Conservation (phyloP, 2,888 invertebrate genomes). For the Tipula unca region DNA sequence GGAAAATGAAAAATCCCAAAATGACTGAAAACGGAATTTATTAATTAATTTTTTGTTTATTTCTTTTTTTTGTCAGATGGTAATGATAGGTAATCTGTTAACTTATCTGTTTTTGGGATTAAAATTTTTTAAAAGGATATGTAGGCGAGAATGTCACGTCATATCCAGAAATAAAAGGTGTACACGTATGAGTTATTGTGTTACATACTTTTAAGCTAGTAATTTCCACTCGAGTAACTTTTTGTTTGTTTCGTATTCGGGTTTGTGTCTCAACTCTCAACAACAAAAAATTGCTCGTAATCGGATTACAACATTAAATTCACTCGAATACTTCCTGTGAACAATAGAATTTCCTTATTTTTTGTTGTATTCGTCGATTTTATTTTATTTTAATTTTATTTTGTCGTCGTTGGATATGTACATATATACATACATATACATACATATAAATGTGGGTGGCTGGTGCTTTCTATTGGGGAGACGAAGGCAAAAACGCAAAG, state of each 20-base stretch:
- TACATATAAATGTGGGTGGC: no score
- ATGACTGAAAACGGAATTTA: background rate
- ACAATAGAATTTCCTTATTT: background rate
- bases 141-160: background rate
- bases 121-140: background rate
- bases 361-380: background rate
- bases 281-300: background rate
- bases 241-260: background rate
- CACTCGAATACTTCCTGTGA: background rate
- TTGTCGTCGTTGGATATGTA: background rate
- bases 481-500: background rate
- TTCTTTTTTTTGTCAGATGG: background rate
- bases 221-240: background rate
- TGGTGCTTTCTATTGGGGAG: background rate
- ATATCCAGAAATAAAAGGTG: background rate
- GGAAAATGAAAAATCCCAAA: background rate
- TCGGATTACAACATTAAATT: background rate
- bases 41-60: background rate
- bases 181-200: background rate
- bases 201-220: background rate
- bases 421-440: no score
- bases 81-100: background rate
- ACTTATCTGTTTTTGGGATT: background rate
- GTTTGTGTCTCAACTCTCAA: background rate
- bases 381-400: background rate